Evolutionary conservation across 2,888 invertebrate species (phyloP), one percentile per base, ranked within the genome.

Genomic region (Luperina nickerlii): DNA sequence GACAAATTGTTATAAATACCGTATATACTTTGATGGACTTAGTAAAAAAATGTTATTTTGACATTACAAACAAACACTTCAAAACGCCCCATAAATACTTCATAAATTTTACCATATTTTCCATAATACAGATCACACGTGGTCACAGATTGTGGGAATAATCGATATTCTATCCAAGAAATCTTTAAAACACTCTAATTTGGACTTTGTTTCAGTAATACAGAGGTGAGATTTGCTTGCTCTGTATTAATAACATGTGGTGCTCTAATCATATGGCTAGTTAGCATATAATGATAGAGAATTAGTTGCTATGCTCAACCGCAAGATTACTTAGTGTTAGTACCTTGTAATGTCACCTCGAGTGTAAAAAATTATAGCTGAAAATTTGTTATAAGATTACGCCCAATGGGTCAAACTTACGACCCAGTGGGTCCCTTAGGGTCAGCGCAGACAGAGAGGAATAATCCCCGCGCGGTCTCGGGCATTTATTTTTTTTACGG

Each of bases 231-330:
- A 60, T 63, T 82, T 15, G 57, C 15, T 57, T 65, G 69, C 15
- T n/a, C 20, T 20, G 4, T 65, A 9, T 24, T 5, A 54, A 18
- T 6, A 48, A 45, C 69, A 70, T 51, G 32, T 76, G 81, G 54
- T 65, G 15, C 65, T 60, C 13, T 27, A 60, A 83, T 81, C 27
- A 68, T 38, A 63, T 67, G 60, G 18, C 11, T 74, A 66, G 38
- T 62, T 74, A n/a, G 57, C 15, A 32, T 71, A 27, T 68, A 74
- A 85, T 83, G 57, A 65, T 85, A 75, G 20, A 51, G 60, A 75
- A 72, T 83, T 81, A 74, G 60, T 54, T 75, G 60, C 32, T 38
- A 69, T 66, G 60, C 75, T 69, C 27, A 75, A 65, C 60, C 68
- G 27, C 60, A 27, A 42, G 70, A 75, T 69, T 68, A 38, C 24